Percentiles rank a stretch among this genome's conserved stretches.
Evolutionary conservation across 2,888 invertebrate species (phyloP).

Genomic region (Aleiodes leptofemur): DNA sequence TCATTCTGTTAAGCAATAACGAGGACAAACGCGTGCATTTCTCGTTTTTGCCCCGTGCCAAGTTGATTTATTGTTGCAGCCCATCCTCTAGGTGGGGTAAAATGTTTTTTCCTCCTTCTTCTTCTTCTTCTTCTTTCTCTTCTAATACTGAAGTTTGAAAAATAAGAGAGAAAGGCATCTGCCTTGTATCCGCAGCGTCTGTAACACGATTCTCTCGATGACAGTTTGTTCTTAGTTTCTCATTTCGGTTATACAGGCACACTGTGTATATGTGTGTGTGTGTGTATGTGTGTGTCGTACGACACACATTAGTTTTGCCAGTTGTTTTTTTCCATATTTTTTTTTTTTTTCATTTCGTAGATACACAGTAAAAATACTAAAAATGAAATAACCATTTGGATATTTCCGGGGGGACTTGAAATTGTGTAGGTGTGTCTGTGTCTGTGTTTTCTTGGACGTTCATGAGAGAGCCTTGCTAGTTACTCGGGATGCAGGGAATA

Average conservation of each 20-base stretch:
- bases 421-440: too few species aligned
- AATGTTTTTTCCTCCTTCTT: background rate
- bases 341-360: background rate
- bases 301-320: slow-evolving; percentile 39
- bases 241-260: slow-evolving; percentile 44
- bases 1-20: slow-evolving; percentile 14
- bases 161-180: slow-evolving; percentile 50
- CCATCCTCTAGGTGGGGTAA: slow-evolving; percentile 31
- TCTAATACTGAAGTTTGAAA: slow-evolving; percentile 12
- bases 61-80: slow-evolving; percentile 26
- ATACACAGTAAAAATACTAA: slow-evolving; percentile 11
- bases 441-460: too few species aligned
- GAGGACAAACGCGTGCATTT: slow-evolving; percentile 16
- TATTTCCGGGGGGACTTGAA: slow-evolving; percentile 14
- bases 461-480: too few species aligned
- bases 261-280: slow-evolving; percentile 20
- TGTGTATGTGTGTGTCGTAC: slow-evolving; percentile 35
- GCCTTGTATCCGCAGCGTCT: slow-evolving; percentile 46
- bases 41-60: slow-evolving; percentile 33
- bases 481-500: too few species aligned
- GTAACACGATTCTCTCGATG: slow-evolving; percentile 48
- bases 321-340: background rate
- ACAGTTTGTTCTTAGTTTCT: slow-evolving; percentile 49
- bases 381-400: slow-evolving; percentile 19
- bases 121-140: too few species aligned